phyloP scores from a whole-genome alignment of 2,113 vertebrate species.

The Sylvia atricapilla region DNA sequence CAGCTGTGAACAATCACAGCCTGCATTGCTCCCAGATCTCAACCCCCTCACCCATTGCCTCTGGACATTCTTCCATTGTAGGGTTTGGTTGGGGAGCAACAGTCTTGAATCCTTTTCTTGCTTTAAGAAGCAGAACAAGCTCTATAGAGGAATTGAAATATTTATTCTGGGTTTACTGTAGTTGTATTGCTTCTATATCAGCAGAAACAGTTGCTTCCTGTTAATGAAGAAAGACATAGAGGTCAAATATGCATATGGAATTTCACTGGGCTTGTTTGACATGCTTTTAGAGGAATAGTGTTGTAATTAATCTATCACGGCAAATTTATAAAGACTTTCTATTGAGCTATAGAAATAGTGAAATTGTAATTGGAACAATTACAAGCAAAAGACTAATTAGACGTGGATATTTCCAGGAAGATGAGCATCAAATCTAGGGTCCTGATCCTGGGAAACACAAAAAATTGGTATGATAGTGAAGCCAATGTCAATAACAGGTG shows the following conservation, averaged over 20 bases:
- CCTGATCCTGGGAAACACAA: background rate
- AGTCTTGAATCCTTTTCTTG: background rate
- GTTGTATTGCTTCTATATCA: background rate
- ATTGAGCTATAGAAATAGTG: accelerated
- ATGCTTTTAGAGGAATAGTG: background rate
- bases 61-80: accelerated
- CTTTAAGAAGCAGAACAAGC: background rate
- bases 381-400: conserved; percentile 6
- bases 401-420: background rate
- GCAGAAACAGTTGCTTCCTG: background rate
- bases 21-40: too few species aligned
- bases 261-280: background rate
- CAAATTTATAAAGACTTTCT: background rate
- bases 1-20: too few species aligned
- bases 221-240: background rate
- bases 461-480: background rate
- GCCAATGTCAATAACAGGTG: background rate
- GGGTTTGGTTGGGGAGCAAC: background rate
- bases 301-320: background rate
- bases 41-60: too few species aligned
- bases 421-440: background rate
- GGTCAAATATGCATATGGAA: accelerated
- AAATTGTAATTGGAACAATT: background rate
- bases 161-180: background rate
- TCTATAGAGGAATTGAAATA: background rate